phyloP scores from a whole-genome alignment of 2,113 vertebrate genomes.

The Dolichotis patagonum region DNA sequence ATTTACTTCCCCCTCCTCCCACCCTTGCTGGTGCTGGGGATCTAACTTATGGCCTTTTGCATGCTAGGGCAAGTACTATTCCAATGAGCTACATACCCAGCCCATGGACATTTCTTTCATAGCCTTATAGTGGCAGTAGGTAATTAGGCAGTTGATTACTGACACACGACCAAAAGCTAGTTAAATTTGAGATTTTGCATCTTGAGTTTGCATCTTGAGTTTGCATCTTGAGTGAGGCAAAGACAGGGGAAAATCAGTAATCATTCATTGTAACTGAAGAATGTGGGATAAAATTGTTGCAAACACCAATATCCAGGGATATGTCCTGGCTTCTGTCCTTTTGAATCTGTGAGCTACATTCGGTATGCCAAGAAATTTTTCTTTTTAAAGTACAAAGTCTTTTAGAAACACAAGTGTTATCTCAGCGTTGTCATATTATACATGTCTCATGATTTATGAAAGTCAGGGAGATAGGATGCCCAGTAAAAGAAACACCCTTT shows the following conservation, averaged over 20 bases:
- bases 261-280: not conserved
- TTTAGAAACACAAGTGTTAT: constrained; percentile 4
- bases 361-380: not conserved
- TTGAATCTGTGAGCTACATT: not conserved
- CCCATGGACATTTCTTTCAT: not conserved
- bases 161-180: not conserved
- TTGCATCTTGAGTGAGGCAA: not conserved
- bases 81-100: not conserved
- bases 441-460: not conserved
- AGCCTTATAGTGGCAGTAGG: not conserved
- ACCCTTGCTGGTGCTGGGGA: not conserved
- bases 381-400: not conserved
- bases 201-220: not conserved
- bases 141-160: not conserved
- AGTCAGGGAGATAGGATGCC: not conserved
- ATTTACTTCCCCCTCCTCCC: not conserved
- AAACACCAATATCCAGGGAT: not conserved
- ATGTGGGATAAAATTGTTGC: not conserved
- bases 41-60: not conserved
- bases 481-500: not conserved
- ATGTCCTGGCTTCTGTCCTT: not conserved
- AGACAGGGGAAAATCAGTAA: not conserved
- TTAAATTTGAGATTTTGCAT: not conserved
- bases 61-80: not conserved
- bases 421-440: not conserved